A percentile compares a stretch with the other conserved stretches of the same genome.
phyloP scores from a whole-genome alignment of 2,113 vertebrate genomes.

The Anhinga rufa region DNA sequence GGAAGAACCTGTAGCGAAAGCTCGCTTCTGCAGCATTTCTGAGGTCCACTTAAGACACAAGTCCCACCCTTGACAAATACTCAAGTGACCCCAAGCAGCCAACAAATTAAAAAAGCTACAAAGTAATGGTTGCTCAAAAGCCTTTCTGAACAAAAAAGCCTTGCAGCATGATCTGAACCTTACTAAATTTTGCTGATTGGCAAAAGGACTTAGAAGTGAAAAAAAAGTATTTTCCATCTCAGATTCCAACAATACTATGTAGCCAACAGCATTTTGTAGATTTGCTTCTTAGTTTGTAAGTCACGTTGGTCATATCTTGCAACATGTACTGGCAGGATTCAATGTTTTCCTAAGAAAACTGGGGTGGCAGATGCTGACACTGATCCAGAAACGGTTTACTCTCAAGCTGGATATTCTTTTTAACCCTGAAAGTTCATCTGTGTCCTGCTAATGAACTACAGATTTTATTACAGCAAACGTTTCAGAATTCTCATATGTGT shows the following conservation, averaged over 20 bases:
- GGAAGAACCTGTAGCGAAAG: background rate
- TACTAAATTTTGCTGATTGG: slow-evolving; percentile 15
- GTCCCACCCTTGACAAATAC: background rate
- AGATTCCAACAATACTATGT: slow-evolving; percentile 32
- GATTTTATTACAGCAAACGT: background rate
- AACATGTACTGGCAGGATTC: slow-evolving; percentile 54
- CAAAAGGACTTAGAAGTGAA: background rate
- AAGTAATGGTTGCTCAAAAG: background rate
- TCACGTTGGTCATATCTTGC: slow-evolving; percentile 57
- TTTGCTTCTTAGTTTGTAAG: slow-evolving; percentile 22
- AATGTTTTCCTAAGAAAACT: slow-evolving; percentile 43
- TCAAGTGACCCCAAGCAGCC: background rate
- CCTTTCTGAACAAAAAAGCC: background rate
- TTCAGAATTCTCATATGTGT: background rate
- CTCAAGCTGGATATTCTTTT: background rate
- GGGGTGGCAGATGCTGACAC: slow-evolving; percentile 40
- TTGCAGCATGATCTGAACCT: background rate
- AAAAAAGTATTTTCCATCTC: slow-evolving; percentile 40
- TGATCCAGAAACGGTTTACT: background rate
- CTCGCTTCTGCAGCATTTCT: background rate
- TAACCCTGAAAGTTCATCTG: slow-evolving; percentile 21
- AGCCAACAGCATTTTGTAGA: slow-evolving; percentile 49
- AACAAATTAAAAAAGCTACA: background rate
- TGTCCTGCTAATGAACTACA: background rate
- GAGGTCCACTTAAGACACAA: background rate